Conservation (phyloP, 2,888 invertebrate species). For the Dioctria rufipes region DNA sequence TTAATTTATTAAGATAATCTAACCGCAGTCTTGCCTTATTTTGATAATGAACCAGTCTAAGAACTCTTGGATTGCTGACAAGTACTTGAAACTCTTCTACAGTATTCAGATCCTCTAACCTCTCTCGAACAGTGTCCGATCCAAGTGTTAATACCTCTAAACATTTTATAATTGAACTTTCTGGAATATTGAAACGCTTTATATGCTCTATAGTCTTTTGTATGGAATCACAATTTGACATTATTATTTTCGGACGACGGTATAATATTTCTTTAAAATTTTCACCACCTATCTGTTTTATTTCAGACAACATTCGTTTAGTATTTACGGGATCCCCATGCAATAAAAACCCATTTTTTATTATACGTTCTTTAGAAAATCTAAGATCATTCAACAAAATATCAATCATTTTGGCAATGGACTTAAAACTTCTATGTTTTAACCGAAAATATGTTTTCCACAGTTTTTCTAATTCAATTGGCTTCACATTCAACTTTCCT, state of each 20-base stretch:
- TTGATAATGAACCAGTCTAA: slow-evolving; percentile 73
- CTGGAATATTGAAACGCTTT: slow-evolving; percentile 74
- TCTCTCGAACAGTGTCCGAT: slow-evolving; percentile 74
- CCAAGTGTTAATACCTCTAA: slow-evolving; percentile 76
- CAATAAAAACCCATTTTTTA: slow-evolving; percentile 76
- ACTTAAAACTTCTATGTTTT: slow-evolving; percentile 71
- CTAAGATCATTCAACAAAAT: slow-evolving; percentile 75
- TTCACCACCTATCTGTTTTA: slow-evolving; percentile 73
- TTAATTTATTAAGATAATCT: slow-evolving; percentile 72
- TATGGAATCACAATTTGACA: slow-evolving; percentile 74
- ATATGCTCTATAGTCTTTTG: slow-evolving; percentile 74
- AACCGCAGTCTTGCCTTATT: slow-evolving; percentile 72
- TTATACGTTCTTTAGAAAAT: slow-evolving; percentile 73
- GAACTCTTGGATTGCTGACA: slow-evolving; percentile 75
- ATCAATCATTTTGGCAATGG: slow-evolving; percentile 74
- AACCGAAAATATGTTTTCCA: slow-evolving; percentile 68
- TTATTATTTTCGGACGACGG: slow-evolving; percentile 77
- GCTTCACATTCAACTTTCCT: slow-evolving; percentile 69
- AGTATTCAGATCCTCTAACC: slow-evolving; percentile 74
- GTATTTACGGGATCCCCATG: slow-evolving; percentile 76
- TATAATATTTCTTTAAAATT: slow-evolving; percentile 74
- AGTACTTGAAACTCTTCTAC: slow-evolving; percentile 77
- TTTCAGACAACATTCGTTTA: slow-evolving; percentile 73
- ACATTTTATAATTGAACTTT: slow-evolving; percentile 73
- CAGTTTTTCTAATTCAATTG: slow-evolving; percentile 67